These are phyloP conservation scores for Dasysyrphus albostriatus DNA, from an alignment of 2,888 invertebrate genomes.

Conservation along the genomic window DNA sequence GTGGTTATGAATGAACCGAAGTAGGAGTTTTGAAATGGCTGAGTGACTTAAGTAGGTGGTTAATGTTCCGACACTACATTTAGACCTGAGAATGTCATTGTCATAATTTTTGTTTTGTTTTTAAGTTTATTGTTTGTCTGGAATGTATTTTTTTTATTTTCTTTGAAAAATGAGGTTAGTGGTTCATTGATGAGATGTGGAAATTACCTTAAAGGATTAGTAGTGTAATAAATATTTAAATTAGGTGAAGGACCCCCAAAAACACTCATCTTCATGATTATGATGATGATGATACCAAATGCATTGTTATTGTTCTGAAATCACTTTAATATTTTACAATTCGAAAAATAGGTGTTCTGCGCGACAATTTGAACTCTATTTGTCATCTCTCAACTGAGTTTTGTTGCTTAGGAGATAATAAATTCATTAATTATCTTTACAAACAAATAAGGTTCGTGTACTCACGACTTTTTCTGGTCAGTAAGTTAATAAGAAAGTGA, in stretches of 20 bases:
- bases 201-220: constrained; percentile 6
- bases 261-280: too few species aligned
- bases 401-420: background rate
- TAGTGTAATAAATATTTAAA: background rate
- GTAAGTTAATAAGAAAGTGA: constrained; percentile 16
- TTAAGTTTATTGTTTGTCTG: background rate
- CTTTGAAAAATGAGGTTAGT: constrained; percentile 9
- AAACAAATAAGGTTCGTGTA: background rate
- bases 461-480: constrained; percentile 10
- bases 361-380: background rate
- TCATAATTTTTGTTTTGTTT: background rate
- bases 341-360: background rate
- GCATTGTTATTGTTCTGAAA: background rate
- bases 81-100: constrained; percentile 25
- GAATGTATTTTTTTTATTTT: background rate
- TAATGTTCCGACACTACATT: background rate
- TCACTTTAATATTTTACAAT: background rate
- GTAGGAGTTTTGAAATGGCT: constrained; percentile 19
- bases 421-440: background rate
- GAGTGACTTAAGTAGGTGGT: constrained; percentile 26
- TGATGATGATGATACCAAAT: background rate
- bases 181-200: constrained; percentile 13
- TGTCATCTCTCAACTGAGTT: background rate
- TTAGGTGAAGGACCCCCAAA: constrained; percentile 18
- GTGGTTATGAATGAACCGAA: background rate